Percentiles rank a stretch among this genome's conserved stretches.
Evolutionary conservation across 2,888 invertebrate species (phyloP).

Genomic region (Lasioglossum lativentre): DNA sequence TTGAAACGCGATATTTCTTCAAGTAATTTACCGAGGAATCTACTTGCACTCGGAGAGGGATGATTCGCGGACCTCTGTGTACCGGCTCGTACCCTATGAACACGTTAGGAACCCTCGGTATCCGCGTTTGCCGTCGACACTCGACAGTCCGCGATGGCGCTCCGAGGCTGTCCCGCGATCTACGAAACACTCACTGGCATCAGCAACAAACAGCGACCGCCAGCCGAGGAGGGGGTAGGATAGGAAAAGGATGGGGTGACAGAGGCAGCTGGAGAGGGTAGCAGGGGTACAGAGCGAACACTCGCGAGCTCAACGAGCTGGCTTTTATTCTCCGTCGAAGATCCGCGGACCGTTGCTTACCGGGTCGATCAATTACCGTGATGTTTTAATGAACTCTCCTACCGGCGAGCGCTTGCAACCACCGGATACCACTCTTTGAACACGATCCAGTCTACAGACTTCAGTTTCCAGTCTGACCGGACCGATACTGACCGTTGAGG

Average conservation of each 20-base stretch:
- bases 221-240: background rate
- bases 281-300: background rate
- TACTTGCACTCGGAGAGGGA: background rate
- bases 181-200: slow-evolving; percentile 16
- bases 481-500: background rate
- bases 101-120: background rate
- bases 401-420: background rate
- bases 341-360: background rate
- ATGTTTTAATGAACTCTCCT: slow-evolving; percentile 34
- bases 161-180: slow-evolving; percentile 10
- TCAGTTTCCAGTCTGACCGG: background rate
- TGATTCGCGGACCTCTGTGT: background rate
- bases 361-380: slow-evolving; percentile 37
- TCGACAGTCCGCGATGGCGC: background rate
- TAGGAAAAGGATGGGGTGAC: background rate
- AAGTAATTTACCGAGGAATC: background rate
- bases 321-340: background rate
- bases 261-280: background rate
- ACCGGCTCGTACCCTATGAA: background rate
- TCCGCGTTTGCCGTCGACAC: slow-evolving; percentile 1
- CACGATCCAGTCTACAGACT: background rate
- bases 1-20: background rate
- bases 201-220: slow-evolving; percentile 1
- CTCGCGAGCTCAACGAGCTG: background rate
- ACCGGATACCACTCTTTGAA: background rate